phyloP scores from a whole-genome alignment of 2,113 vertebrate species.

The Nycticebus coucang region DNA sequence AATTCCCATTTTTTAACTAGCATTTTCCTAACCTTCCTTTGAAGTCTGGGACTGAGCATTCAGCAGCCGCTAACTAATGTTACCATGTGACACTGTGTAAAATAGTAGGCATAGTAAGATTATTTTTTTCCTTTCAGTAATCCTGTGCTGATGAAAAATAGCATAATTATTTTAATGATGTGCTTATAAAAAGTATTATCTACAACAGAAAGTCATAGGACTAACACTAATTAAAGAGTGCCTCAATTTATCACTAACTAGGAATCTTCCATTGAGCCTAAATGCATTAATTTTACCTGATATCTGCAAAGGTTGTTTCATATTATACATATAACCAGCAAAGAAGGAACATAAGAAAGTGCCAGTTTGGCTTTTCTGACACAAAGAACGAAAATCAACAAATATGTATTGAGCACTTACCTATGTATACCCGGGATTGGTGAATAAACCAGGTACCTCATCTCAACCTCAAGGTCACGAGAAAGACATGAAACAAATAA shows the following conservation, averaged over 20 bases:
- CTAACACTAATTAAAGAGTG: constrained; percentile 69
- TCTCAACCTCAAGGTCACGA: background rate
- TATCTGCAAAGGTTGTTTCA: background rate
- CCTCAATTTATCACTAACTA: constrained; percentile 47
- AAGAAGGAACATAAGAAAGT: background rate
- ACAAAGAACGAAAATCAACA: background rate
- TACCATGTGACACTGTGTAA: constrained; percentile 64
- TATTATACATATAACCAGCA: background rate
- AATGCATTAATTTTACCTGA: background rate
- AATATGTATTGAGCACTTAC: background rate
- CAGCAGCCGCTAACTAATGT: constrained; percentile 80
- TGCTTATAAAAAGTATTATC: constrained; percentile 63
- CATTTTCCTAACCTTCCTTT: constrained; percentile 83
- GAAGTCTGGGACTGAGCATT: constrained; percentile 82
- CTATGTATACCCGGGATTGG: background rate
- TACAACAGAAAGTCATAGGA: constrained; percentile 48
- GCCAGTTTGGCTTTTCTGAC: background rate
- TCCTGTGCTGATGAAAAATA: constrained; percentile 71
- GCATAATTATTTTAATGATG: constrained; percentile 72
- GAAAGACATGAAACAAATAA: background rate
- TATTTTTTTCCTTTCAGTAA: constrained; percentile 80
- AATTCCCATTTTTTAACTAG: constrained; percentile 85
- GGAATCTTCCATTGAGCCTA: background rate
- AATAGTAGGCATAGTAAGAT: constrained; percentile 70
- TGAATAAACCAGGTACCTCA: background rate